Base-by-base conservation (phyloP, 2,888 invertebrate species). In the Synergus gifuensis region DNA sequence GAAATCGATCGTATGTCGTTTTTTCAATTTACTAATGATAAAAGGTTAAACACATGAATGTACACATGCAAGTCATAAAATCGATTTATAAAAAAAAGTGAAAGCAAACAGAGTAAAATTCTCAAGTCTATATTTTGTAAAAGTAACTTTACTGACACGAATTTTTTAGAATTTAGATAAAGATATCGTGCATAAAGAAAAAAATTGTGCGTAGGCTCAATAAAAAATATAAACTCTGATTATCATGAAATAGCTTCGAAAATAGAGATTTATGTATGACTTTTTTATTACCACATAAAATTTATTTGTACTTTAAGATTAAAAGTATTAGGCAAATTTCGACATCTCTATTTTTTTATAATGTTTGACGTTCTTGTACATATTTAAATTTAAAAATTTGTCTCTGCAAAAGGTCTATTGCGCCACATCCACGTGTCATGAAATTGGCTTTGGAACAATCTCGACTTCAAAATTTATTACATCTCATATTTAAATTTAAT, bases 271-370 rank as follows among this genome's bases (percentile, higher is more conserved):
- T 7, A 4, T 54, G n/a, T 54, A 36, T 54, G 54, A 54, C 54
- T 18, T 54, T n/a, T 54, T 54, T 54, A 54, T 54, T 14, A n/a
- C 9, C 54, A 1, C n/a, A n/a, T 54, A 54, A 54, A 54, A 8
- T 54, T n/a, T 54, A 54, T 54, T 54, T 54, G 54, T 54, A 54
- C 54, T 54, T n/a, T 9, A 54, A 54, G 54, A 54, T 54, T 54
- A n/a, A 54, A 54, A 18, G n/a, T 44, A 44, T 54, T 54, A 8
- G n/a, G n/a, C 11, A 44, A 11, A 44, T 44, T n/a, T n/a, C 36
- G 36, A 54, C 9, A n/a, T 54, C n/a, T n/a, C n/a, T 18, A 16
- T 54, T 49, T 54, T 54, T 54, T n/a, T 9, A 54, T n/a, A 54
- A n/a, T 54, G 54, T 54, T 54, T 54, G 54, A 18, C 16, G 2